Percentiles rank a stretch among this genome's conserved stretches.
These are phyloP conservation scores for Catonia carolina DNA, from an alignment of 2,888 invertebrate genomes.

Conservation along the genomic window DNA sequence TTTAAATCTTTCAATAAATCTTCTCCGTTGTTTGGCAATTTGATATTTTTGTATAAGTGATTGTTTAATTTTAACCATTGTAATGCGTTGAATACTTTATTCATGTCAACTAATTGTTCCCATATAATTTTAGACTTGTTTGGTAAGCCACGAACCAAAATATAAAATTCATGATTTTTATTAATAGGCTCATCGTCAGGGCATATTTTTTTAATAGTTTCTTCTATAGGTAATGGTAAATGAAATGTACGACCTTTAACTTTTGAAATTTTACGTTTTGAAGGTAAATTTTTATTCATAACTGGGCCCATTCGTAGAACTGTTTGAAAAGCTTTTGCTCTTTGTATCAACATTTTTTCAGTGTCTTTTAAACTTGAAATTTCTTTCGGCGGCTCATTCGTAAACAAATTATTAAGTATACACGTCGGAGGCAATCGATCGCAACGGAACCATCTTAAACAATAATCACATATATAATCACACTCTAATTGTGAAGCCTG, in stretches of 20 bases:
- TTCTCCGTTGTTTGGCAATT: slow-evolving; percentile 29
- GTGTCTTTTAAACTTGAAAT: slow-evolving; percentile 32
- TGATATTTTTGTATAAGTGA: slow-evolving; percentile 34
- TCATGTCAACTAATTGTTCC: slow-evolving; percentile 37
- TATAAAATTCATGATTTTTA: slow-evolving; percentile 36
- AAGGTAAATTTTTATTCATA: slow-evolving; percentile 36
- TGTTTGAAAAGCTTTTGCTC: slow-evolving; percentile 40
- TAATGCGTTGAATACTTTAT: slow-evolving; percentile 36
- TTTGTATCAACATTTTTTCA: slow-evolving; percentile 36
- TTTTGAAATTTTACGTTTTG: slow-evolving; percentile 31
- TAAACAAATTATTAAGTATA: not conserved
- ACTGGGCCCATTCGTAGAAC: slow-evolving; percentile 37
- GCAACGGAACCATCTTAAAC: not conserved
- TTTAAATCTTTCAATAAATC: slow-evolving; percentile 23
- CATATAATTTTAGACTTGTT: slow-evolving; percentile 36
- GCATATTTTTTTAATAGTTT: slow-evolving; percentile 38
- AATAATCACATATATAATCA: slow-evolving; percentile 6
- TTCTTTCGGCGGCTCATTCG: slow-evolving; percentile 27
- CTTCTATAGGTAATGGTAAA: slow-evolving; percentile 38
- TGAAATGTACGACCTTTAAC: slow-evolving; percentile 37
- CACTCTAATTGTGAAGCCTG: no score
- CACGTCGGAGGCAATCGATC: no score
- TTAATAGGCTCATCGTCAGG: slow-evolving; percentile 35
- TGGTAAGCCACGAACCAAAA: slow-evolving; percentile 37
- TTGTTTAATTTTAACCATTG: slow-evolving; percentile 37